Evolutionary conservation across 2,888 invertebrate species (phyloP).

Genomic region (Nymphalis urticae): DNA sequence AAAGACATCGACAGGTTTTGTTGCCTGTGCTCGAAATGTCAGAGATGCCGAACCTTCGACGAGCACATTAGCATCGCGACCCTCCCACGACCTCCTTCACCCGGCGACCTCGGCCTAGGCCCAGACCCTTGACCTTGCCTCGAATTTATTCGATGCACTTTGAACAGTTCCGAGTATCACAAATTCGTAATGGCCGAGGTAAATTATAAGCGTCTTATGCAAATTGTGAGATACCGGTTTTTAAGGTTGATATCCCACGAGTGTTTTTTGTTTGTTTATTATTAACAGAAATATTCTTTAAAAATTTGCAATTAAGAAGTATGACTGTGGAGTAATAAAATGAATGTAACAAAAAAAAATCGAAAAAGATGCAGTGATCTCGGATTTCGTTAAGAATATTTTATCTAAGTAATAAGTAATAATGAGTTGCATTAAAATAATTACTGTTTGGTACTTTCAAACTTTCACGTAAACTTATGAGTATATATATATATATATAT

Average conservation of each 20-base stretch:
- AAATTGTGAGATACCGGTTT: conserved; percentile 38
- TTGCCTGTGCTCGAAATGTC: conserved; percentile 51
- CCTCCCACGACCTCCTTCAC: conserved; percentile 66
- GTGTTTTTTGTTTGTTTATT: conserved; percentile 29
- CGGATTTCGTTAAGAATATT: neutral
- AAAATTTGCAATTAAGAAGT: conserved; percentile 4
- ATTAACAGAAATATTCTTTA: neutral
- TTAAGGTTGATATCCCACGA: conserved; percentile 14
- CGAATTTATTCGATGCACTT: conserved; percentile 48
- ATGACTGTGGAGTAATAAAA: neutral
- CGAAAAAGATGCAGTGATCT: neutral
- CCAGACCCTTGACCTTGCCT: conserved; percentile 48
- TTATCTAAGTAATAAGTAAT: no score
- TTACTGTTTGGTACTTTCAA: no score
- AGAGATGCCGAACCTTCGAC: conserved; percentile 64
- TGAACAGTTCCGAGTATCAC: conserved; percentile 37
- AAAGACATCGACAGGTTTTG: conserved; percentile 14
- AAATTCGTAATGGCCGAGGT: conserved; percentile 36
- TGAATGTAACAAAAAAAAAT: neutral
- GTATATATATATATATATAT: no score
- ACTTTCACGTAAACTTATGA: no score
- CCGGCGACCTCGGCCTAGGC: conserved; percentile 50
- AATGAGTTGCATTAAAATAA: no score
- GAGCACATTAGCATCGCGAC: conserved; percentile 58
- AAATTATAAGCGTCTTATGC: conserved; percentile 39